Base-by-base conservation (phyloP, 1,140 invertebrate species). In the Drosophila sp. region DNA sequence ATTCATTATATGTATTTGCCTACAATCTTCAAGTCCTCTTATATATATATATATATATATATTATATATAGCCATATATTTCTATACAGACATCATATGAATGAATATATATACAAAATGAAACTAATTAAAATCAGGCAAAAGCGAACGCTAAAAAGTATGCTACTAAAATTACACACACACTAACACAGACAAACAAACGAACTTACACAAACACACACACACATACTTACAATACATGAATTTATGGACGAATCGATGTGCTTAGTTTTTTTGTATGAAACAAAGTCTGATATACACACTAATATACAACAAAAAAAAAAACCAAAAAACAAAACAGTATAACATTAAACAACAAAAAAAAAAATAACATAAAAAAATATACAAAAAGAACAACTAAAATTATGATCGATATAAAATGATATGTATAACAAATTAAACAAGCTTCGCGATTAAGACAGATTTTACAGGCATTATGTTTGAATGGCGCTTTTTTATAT, bases 201-300 rank as follows among this genome's bases (percentile, higher is more conserved):
- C 11, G 60, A 25, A 64, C 38, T 66, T 7, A 77, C 23, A 67
- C 54, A 10, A 25, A 60, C 47, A 54, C 65, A 74, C 38, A 62
- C 60, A 70, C 41, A 70, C 70, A 70, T 41, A 71, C 66, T 68
- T 56, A 76, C 77, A 86, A 86, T 79, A 85, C 84, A 87, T 80
- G 84, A 87, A 87, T 89, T 89, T 87, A 87, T 83, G 79, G 84
- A 89, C 79, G 75, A 87, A 89, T 87, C 80, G 72, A 87, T 89
- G 83, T 87, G 83, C 83, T 87, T 87, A 87, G 83, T 87, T 78
- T 78, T 86, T 87, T 58, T 58, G 83, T 87, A 87, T 87, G 84
- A 87, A 87, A 87, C 84, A 84, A 87, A 87, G 84, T 87, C 84
- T 87, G 84, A 87, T 87, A 87, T 87, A 87, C 85, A 87, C 84